Conservation (phyloP, 2,888 invertebrate species). For the Phengaris arion region DNA sequence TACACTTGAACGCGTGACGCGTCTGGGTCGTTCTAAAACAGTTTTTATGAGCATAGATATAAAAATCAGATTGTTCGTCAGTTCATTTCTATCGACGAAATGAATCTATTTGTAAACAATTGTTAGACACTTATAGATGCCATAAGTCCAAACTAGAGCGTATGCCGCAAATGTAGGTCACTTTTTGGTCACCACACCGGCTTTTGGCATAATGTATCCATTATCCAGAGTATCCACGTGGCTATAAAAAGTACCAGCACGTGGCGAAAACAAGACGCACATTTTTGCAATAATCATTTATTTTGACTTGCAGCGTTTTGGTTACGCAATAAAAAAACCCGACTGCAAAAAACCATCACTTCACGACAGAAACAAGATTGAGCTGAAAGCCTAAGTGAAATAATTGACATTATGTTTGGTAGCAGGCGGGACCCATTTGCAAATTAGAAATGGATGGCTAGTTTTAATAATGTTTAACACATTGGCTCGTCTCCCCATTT, state of each 20-base stretch:
- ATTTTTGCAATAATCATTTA: neutral
- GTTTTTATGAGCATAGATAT: neutral
- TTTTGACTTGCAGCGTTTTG: neutral
- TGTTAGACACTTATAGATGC: neutral
- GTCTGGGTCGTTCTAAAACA: neutral
- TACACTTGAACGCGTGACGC: neutral
- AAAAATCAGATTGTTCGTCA: neutral
- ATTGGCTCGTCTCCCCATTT: no score
- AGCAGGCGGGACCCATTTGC: no score
- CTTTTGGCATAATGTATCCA: neutral
- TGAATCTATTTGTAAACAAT: slow-evolving; percentile 24
- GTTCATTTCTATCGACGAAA: slow-evolving; percentile 1
- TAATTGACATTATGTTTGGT: no score
- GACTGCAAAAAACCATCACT: neutral
- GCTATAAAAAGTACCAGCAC: neutral
- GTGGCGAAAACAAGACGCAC: neutral
- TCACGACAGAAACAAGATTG: no score
- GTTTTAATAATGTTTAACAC: no score
- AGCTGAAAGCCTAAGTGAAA: no score
- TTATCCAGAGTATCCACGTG: neutral
- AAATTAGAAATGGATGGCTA: no score
- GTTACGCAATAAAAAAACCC: neutral
- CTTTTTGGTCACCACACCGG: slow-evolving; percentile 18
- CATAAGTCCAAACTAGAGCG: slow-evolving; percentile 11
- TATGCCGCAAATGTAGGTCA: slow-evolving; percentile 15